Conservation (phyloP, 2,113 vertebrate species). For the Azemiops feae region DNA sequence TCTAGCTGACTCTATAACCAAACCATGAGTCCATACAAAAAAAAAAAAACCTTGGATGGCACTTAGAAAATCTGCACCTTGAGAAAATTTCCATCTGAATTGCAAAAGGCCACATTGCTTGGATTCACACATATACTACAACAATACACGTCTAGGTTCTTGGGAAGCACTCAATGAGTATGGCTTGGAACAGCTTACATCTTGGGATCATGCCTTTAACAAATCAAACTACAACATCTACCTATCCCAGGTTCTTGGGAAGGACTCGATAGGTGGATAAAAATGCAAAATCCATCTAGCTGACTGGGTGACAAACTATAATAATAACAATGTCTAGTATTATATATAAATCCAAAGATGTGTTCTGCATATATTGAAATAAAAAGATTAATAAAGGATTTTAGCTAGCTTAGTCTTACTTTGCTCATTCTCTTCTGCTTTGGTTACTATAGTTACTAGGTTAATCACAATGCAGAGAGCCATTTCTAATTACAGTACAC, state of each 20-base stretch:
- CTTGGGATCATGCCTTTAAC: neutral
- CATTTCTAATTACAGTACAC: constrained; percentile 80
- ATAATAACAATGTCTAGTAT: constrained; percentile 7
- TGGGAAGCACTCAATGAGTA: neutral
- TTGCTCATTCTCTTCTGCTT: constrained; percentile 61
- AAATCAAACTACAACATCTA: neutral
- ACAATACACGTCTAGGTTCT: neutral
- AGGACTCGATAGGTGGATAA: neutral
- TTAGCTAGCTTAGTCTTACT: constrained; percentile 61
- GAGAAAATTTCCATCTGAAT: neutral
- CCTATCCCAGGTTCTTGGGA: neutral
- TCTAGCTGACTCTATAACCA: neutral
- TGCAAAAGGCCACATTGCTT: neutral
- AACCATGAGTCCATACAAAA: neutral
- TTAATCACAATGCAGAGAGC: constrained; percentile 75
- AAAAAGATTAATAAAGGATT: constrained; percentile 61
- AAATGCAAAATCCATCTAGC: neutral
- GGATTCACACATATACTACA: neutral
- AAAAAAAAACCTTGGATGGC: neutral
- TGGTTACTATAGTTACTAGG: constrained; percentile 78
- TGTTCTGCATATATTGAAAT: constrained; percentile 37
- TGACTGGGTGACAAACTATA: neutral
- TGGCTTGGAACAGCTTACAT: neutral
- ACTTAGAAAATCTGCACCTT: neutral
- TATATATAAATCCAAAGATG: constrained; percentile 28